phyloP scores from a whole-genome alignment of 1,140 invertebrate genomes.

The Eriocheir sinensis region DNA sequence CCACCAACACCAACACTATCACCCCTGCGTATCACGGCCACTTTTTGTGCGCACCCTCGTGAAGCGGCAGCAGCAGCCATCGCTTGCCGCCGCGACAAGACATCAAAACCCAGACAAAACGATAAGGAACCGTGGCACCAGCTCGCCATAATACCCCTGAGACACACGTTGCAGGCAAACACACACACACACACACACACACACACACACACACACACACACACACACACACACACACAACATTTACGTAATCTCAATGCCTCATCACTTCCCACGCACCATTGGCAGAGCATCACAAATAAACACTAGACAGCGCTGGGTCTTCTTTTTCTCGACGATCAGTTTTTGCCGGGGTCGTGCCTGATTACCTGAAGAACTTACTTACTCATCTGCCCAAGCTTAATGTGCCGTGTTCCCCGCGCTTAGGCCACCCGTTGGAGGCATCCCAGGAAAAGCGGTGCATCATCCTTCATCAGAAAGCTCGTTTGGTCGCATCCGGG shows the following conservation, averaged over 20 bases:
- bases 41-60: neutral
- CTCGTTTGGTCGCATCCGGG: neutral
- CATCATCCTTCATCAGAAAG: neutral
- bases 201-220: slow-evolving; percentile 4
- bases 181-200: too few relatives aligned
- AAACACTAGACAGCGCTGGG: too few relatives aligned
- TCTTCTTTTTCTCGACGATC: too few relatives aligned
- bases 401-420: neutral
- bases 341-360: neutral
- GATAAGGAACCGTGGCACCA: too few relatives aligned
- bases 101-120: neutral
- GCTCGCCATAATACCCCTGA: neutral
- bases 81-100: neutral
- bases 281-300: too few relatives aligned
- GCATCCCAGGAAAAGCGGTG: neutral
- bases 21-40: neutral
- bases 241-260: too few relatives aligned
- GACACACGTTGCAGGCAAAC: neutral
- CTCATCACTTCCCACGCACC: too few relatives aligned
- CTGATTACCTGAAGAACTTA: neutral
- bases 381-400: neutral
- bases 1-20: neutral
- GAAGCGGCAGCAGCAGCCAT: neutral
- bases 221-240: too few relatives aligned
- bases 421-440: neutral